phyloP scores from a whole-genome alignment of 2,888 invertebrate species.

The Eilema caniola region DNA sequence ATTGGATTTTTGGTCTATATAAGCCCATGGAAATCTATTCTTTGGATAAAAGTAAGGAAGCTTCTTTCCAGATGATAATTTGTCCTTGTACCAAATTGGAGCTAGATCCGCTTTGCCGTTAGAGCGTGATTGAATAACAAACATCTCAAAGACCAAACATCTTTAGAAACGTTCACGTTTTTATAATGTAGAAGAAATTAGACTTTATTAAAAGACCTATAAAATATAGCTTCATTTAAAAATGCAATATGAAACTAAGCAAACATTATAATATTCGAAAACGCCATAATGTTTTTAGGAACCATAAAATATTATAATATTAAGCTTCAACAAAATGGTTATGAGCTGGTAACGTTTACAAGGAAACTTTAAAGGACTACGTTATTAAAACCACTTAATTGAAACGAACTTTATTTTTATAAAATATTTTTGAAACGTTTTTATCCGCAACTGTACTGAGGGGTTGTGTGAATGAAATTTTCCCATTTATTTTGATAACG shows the following conservation, averaged over 20 bases:
- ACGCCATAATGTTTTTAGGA: conserved; percentile 17
- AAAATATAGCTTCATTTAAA: background rate
- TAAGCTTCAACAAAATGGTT: conserved; percentile 28
- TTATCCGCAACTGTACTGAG: background rate
- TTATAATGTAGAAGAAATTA: too few species aligned
- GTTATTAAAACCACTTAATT: conserved; percentile 51
- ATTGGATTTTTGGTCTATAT: too few species aligned
- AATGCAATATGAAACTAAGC: background rate
- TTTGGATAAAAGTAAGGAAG: too few species aligned
- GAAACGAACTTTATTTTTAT: background rate
- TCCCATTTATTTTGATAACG: conserved; percentile 1
- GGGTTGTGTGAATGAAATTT: background rate
- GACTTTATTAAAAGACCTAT: background rate
- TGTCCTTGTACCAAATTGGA: too few species aligned
- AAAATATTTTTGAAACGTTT: background rate
- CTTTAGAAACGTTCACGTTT: too few species aligned
- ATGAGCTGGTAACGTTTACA: conserved; percentile 35
- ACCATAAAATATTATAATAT: conserved; percentile 15
- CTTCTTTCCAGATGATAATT: too few species aligned
- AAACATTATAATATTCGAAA: background rate
- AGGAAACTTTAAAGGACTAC: conserved; percentile 29
- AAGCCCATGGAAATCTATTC: too few species aligned
- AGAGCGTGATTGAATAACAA: too few species aligned
- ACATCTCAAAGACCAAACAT: too few species aligned
- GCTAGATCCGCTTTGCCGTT: too few species aligned